Evolutionary conservation across 2,797 vertebrate species (phyloP), one percentile per base, ranked within the genome.

Genomic region (Pseudocheirus occidentalis): DNA sequence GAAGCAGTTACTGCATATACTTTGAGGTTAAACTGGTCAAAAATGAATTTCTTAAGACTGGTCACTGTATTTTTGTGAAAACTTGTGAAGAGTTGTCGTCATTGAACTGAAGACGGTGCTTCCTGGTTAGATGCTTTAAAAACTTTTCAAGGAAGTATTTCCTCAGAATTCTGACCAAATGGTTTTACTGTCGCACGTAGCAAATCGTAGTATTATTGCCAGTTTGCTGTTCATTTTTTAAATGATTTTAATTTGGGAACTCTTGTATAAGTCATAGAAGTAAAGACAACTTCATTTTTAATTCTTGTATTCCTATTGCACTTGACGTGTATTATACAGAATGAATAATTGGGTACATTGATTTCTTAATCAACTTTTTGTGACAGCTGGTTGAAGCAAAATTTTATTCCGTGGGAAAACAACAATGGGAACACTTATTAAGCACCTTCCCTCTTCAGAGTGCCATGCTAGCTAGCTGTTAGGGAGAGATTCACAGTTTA

Each of bases 141-240:
- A 97, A 92, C 58, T 96, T 97, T 98, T 97, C 97, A 95, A 98
- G 98, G 97, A 95, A 95, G 95, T 93, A 0, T 93, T 14, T 93
- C 98, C 95, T 96, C 98, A 96, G 94, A 93, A 58, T 97, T 94
- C 96, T 96, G 96, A 97, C 95, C 97, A 96, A 95, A 97, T 95
- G n/a, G 27, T 94, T 92, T 90, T 90, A 58, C 96, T 96, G 95
- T 95, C 96, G 89, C 57, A 18, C 93, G 93, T 94, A 62, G 92
- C 94, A 96, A 97, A 93, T 96, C 29, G 55, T 95, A 91, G 96
- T 95, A 50, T 62, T 94, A 93, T 98, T 94, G 94, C 96, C 96
- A 92, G 93, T 93, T 93, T 95, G 29, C 40, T 55, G 90, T 2
- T 18, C 34, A 89, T 95, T 95, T 96, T 92, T 90, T 55, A 87